Evolutionary conservation across 2,888 invertebrate genomes (phyloP), one percentile per base, ranked within the genome.

Genomic region (Leptarthrus brevirostris): DNA sequence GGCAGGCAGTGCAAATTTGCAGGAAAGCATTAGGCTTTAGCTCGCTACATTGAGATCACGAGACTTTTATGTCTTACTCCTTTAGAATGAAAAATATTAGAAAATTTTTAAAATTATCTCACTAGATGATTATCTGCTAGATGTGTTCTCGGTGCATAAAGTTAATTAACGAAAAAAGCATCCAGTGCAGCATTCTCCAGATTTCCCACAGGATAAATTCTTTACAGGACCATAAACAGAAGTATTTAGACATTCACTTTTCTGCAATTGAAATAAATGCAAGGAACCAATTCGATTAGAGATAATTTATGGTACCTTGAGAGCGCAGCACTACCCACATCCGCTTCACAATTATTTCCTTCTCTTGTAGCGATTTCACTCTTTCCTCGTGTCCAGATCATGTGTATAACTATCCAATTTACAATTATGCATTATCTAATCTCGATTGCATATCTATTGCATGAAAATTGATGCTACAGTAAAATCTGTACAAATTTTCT

Each of bases 371-470:
- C 44, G 47, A 64, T 64, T 26, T 64, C 22, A 47, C 26, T 47
- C 24, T 18, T 14, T 44, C 44, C 36, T 44, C 47, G 24, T 64
- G n/a, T 16, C 64, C 64, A 26, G 44, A 64, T 26, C 47, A 24
- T 47, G 64, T 64, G 12, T n/a, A 16, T 40, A 58, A 20, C 47
- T 44, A 47, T 64, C 64, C 64, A 64, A 64, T 64, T 64, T 64
- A 64, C 64, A 64, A 64, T 64, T 64, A 64, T 64, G 24, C 64
- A 64, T 64, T 64, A 64, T 64, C 64, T 64, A 64, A 64, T 64
- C 64, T 64, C 64, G 40, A 64, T 64, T 64, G 64, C 40, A 64
- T 64, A 40, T 64, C 64, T 64, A 24, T 40, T 47, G 64, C 64
- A 44, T 44, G 64, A 47, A 64, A 64, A 64, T 64, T 64, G 64